Evolutionary conservation across 2,888 invertebrate species (phyloP).

Genomic region (Ormia ochracea): DNA sequence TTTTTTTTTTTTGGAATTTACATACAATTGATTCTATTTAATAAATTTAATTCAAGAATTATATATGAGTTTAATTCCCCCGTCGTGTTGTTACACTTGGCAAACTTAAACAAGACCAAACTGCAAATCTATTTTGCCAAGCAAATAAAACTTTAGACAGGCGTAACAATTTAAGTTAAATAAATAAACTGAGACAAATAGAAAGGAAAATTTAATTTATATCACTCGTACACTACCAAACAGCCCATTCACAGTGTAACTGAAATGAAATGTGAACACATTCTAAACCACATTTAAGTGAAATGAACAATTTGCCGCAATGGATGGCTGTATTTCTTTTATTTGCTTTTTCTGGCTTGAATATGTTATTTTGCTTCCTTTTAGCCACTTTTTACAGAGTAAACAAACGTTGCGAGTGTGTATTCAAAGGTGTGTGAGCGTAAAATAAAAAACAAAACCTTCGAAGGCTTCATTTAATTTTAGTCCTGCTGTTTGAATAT

Average conservation of each 20-base stretch:
- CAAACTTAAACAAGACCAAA: background rate
- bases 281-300: slow-evolving; percentile 36
- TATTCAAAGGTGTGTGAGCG: slow-evolving; percentile 16
- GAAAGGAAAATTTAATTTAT: slow-evolving; percentile 20
- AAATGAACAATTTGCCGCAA: slow-evolving; percentile 41
- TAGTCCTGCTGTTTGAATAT: background rate
- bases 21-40: no score
- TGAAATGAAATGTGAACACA: slow-evolving; percentile 26
- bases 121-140: background rate
- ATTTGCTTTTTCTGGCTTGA: background rate
- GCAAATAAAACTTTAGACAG: slow-evolving; percentile 20
- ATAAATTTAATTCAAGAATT: no score
- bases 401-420: slow-evolving; percentile 27
- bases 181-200: background rate
- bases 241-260: background rate
- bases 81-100: no score
- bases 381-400: background rate
- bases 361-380: background rate
- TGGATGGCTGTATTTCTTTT: background rate
- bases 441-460: background rate
- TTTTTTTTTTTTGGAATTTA: no score
- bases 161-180: background rate
- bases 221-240: no score
- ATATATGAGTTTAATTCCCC: no score
- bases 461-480: slow-evolving; percentile 19